Base-by-base conservation (phyloP, 2,888 invertebrate genomes). In the Heliconius aoede region DNA sequence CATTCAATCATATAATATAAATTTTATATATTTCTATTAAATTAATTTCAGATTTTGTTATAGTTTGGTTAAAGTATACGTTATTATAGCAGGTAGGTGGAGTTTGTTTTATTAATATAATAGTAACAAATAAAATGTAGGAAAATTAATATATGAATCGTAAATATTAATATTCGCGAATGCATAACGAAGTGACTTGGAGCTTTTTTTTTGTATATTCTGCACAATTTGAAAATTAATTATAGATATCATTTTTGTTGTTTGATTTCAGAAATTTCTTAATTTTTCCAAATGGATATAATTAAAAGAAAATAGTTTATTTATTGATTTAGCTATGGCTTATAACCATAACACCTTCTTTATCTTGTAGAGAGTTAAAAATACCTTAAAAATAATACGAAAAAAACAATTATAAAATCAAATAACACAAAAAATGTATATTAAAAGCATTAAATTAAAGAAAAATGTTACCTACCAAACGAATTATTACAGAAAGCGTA, bases 1-100 rank as follows among this genome's bases (percentile, higher is more conserved):
- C 58, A 24, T 73, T 55, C 21, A n/a, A 55, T 61, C 26, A 26
- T 36, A 60, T 30, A 18, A 30, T 46, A 30, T 60, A 64, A 18
- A 67, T 46, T 67, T 46, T 32, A 26, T 72, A 32, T 36, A 72
- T 67, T 72, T 58, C 28, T 72, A 40, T 32, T 36, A 24, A 24
- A 3, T 26, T 67, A 7, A 55, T 28, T 64, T 26, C 3, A n/a
- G 30, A 55, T 55, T 51, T 28, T 32, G 55, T 46, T 46, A 7
- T 55, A 11, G n/a, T 55, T 21, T n/a, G 0, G 30, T 69, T 30
- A 21, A 55, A 32, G n/a, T 13, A 62, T 46, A 46, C 7, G 46
- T 21, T 18, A 46, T 46, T 21, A 62, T 5, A 30, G 62, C n/a
- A 69, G 69, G 69, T 69, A 69, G 30, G 69, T 69, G 21, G 51